These are phyloP conservation scores for Netelia inedita DNA, from an alignment of 2,888 invertebrate genomes.

Conservation along the genomic window DNA sequence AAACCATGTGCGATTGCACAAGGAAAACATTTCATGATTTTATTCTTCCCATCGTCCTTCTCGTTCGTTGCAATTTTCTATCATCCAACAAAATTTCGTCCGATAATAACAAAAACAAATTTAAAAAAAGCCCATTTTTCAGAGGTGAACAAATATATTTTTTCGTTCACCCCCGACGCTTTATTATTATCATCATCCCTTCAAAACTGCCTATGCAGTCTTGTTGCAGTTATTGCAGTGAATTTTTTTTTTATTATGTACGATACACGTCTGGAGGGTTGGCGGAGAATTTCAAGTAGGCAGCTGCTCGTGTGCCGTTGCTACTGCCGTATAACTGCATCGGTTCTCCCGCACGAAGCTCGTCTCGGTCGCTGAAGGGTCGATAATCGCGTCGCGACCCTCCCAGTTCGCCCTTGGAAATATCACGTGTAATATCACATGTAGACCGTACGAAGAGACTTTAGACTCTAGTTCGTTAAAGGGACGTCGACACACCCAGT, in stretches of 20 bases:
- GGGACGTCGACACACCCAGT: neutral
- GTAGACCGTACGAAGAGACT: neutral
- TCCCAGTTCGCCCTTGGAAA: conserved; percentile 38
- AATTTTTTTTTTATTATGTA: neutral
- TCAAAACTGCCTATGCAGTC: too few relatives aligned
- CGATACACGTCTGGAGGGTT: neutral
- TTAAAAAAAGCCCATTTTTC: neutral
- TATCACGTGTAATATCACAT: conserved; percentile 51
- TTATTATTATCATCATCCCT: too few relatives aligned
- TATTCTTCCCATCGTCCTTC: neutral
- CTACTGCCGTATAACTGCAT: conserved; percentile 17
- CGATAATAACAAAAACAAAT: neutral
- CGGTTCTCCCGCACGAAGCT: conserved; percentile 20
- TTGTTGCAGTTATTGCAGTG: too few relatives aligned
- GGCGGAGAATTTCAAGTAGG: conserved; percentile 12
- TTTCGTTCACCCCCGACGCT: neutral
- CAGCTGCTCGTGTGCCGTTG: neutral
- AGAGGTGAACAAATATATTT: neutral
- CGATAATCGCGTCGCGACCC: conserved; percentile 67
- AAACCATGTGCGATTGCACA: conserved; percentile 3
- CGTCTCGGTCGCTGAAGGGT: conserved; percentile 46
- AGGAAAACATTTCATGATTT: neutral
- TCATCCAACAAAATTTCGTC: neutral
- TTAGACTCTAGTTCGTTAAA: neutral
- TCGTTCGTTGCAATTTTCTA: neutral